Conservation (phyloP, 2,888 invertebrate species). For the Timema cristinae region DNA sequence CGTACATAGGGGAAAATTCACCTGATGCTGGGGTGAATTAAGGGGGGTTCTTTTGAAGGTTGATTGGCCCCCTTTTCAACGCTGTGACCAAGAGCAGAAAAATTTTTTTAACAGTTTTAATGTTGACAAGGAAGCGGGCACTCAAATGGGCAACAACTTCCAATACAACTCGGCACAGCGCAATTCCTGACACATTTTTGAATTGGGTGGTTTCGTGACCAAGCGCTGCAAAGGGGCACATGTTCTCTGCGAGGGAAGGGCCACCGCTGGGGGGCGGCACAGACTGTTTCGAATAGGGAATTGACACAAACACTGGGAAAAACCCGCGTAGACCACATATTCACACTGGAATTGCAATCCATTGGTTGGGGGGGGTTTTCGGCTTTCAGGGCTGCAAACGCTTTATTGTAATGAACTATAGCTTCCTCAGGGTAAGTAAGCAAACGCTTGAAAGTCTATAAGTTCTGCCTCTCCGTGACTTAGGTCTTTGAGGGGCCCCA, state of each 20-base stretch:
- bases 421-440: slow-evolving; percentile 52
- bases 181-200: slow-evolving; percentile 69
- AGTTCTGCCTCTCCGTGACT: slow-evolving; percentile 69
- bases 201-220: slow-evolving; percentile 76
- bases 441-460: slow-evolving; percentile 43
- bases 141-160: too few relatives aligned
- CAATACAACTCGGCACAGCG: slow-evolving; percentile 71
- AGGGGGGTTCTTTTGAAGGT: slow-evolving; percentile 41
- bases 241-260: slow-evolving; percentile 73
- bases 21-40: slow-evolving; percentile 20
- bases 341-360: slow-evolving; percentile 70
- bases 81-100: slow-evolving; percentile 69
- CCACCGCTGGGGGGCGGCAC: slow-evolving; percentile 84
- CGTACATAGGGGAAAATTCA: background rate
- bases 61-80: slow-evolving; percentile 63
- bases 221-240: slow-evolving; percentile 72
- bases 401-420: slow-evolving; percentile 60
- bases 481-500: slow-evolving; percentile 71
- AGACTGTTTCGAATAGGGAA: slow-evolving; percentile 64
- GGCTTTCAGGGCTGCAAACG: slow-evolving; percentile 59
- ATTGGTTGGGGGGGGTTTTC: slow-evolving; percentile 58
- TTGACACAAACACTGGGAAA: slow-evolving; percentile 60
- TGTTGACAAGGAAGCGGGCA: slow-evolving; percentile 70
- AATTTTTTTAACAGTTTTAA: slow-evolving; percentile 72
- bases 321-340: slow-evolving; percentile 71